Evolutionary conservation across 2,113 vertebrate genomes (phyloP).

Genomic region (human (Homo sapiens)): GRCh38 chr5:89434501-89435000

Average conservation of each 20-base stretch:
- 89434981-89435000: not conserved
- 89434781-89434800: not conserved
- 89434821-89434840: not conserved
- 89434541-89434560: not conserved
- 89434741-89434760: slow-evolving; percentile 16
- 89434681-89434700: slow-evolving; percentile 11
- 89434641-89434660: not conserved
- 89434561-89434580: not conserved
- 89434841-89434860: not conserved
- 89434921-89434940: not conserved
- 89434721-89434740: slow-evolving; percentile 34
- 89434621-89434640: slow-evolving; percentile 22
- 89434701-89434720: not conserved
- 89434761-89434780: slow-evolving; percentile 17
- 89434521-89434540: not conserved
- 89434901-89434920: not conserved
- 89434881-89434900: not conserved
- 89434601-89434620: not conserved
- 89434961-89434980: slow-evolving; percentile 32
- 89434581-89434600: not conserved
- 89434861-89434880: not conserved
- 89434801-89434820: not conserved
- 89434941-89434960: not conserved
- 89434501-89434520: not conserved
- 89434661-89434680: slow-evolving; percentile 7